Base-by-base conservation (phyloP, 2,797 vertebrate species). In the Molossus molossus region DNA sequence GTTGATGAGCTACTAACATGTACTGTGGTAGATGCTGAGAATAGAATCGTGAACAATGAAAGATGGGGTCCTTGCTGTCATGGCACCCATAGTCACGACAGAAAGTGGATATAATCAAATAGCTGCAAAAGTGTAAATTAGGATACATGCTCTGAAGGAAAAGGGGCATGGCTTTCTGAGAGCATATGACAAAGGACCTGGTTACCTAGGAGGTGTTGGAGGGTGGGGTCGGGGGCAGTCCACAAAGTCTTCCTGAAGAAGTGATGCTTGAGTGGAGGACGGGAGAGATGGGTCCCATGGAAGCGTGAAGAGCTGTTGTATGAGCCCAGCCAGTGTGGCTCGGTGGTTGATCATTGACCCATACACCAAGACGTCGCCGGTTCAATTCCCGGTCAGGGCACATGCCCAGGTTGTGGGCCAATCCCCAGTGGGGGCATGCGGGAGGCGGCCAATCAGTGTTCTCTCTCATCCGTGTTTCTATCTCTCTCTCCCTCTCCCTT, bases 191-290 rank as follows among this genome's bases (percentile, higher is more conserved):
- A n/a, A 57, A 83, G 17, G 13, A 72, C 37, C n/a, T 13, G 4
- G 40, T 65, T 18, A 29, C 60, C 40, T 72, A 64, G 15, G 29
- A 17, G 2, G 9, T 73, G 37, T 50, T 15, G 29, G 79, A 45
- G n/a, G 5, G 2, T 12, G 55, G 45, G 3, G 9, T 45, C 40
- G 6, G 0, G 5, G 50, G 2, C 50, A 69, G 17, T 20, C 23
- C 67, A 27, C 29, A 62, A 85, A 88, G 57, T 15, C 11, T 70
- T 18, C 53, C 17, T 15, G 29, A 81, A 11, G 33, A 89, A 62
- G 8, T 18, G 15, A 20, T 82, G 4, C 58, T 64, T 89, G 75
- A 84, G 2, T 55, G 15, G 4, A 37, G 65, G 11, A 55, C 17
- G 1, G 50, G 6, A 2, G 29, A 65, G 12, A 14, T 0, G 1